Conservation (phyloP, 2,888 invertebrate species). For the Lucinisca nassula region DNA sequence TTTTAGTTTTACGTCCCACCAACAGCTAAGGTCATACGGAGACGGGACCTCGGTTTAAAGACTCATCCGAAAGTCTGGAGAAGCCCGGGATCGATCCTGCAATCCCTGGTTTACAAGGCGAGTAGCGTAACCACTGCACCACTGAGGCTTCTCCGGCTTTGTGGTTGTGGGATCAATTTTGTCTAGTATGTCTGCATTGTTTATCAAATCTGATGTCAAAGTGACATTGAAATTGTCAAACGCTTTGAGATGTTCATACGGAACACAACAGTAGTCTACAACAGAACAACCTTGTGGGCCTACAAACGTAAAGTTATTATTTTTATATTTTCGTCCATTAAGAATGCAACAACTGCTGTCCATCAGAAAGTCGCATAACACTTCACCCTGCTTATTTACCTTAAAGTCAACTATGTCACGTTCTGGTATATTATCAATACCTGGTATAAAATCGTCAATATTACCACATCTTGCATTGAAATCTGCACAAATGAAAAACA, state of each 20-base stretch:
- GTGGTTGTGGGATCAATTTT: background rate
- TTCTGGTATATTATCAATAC: background rate
- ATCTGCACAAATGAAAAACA: slow-evolving; percentile 14
- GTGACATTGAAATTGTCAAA: slow-evolving; percentile 10
- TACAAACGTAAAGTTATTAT: slow-evolving; percentile 27
- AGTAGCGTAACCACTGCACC: no score
- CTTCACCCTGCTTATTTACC: slow-evolving; percentile 11
- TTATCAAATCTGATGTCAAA: background rate
- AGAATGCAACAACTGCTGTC: slow-evolving; percentile 8
- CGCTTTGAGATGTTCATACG: background rate
- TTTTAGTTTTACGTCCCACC: no score
- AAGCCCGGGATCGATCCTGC: background rate
- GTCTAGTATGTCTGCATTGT: background rate
- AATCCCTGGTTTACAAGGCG: background rate
- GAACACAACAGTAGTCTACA: slow-evolving; percentile 11
- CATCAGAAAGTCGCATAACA: slow-evolving; percentile 15
- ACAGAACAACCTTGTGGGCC: slow-evolving; percentile 11
- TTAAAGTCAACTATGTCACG: slow-evolving; percentile 7
- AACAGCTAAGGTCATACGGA: no score
- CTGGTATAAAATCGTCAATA: slow-evolving; percentile 8
- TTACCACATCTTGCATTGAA: slow-evolving; percentile 19
- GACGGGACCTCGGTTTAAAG: no score
- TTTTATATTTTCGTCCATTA: slow-evolving; percentile 24
- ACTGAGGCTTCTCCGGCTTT: background rate
- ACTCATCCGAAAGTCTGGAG: no score